Evolutionary conservation across 1,140 invertebrate genomes (phyloP), one percentile per base, ranked within the genome.

Genomic region (Brachionus asplanchnoidis): DNA sequence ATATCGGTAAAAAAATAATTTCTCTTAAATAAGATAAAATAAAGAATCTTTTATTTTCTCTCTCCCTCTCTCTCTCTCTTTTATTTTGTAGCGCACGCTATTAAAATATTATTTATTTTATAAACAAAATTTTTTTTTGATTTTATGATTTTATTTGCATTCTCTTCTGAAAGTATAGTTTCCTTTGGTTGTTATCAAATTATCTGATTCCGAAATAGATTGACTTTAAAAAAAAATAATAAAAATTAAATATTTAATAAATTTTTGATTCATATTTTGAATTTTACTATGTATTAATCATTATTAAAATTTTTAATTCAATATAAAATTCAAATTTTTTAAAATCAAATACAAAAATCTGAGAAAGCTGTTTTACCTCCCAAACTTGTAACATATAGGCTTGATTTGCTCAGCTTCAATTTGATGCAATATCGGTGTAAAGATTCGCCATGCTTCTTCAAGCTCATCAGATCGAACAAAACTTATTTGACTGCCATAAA

Each of bases 401-500:
- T 91, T 91, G 3, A 94, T 90, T 86, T 93, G 93, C 78, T 95
- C 92, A 0, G 89, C 90, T 88, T 99, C 97, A 86, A 99, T 94
- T 87, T 93, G 88, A 88, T 98, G 94, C 8, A 99, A 90, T 12
- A 99, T 88, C 9, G 97, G 97, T 3, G 97, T 99, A 88, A 99
- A 99, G 85, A 99, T 98, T 86, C 97, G 92, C 97, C 97, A 99
- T 3, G 97, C 97, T 90, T 99, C 96, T 32, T 93, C 93, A 42
- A 99, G 90, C 88, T 99, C 97, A 91, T 99, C 97, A 86, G 89
- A 90, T 83, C 97, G 93, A 0, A 99, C 97, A 92, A 99, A 99
- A 90, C 99, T 95, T 94, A 98, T 98, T 91, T 99, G 97, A 26
- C 95, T 96, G 11, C 97, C 97, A 88, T 94, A 95, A 88, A 99